These are phyloP conservation scores for Chaenocephalus aceratus DNA, from an alignment of 2,113 vertebrate genomes.

Conservation along the genomic window DNA sequence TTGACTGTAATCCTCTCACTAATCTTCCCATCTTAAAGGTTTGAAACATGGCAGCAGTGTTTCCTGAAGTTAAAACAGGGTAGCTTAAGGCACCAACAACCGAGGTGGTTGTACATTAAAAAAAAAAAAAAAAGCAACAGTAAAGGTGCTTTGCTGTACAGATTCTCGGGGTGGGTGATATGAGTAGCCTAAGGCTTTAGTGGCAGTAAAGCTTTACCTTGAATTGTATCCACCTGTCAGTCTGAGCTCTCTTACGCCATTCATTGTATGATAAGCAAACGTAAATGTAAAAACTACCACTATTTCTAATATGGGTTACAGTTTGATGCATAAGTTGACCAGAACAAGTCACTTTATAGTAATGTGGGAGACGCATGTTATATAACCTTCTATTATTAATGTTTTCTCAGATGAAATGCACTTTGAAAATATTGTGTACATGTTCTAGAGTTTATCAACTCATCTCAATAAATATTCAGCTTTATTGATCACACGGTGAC, in stretches of 20 bases:
- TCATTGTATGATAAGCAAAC: constrained; percentile 11
- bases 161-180: constrained; percentile 62
- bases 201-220: constrained; percentile 41
- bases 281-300: not conserved
- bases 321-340: too few species aligned
- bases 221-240: constrained; percentile 52
- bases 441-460: not conserved
- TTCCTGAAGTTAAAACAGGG: constrained; percentile 77
- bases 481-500: not conserved
- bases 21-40: constrained; percentile 81
- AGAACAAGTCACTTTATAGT: too few species aligned
- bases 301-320: not conserved
- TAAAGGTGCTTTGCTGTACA: constrained; percentile 63
- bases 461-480: not conserved
- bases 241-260: constrained; percentile 2
- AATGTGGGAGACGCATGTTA: too few species aligned
- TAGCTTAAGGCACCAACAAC: constrained; percentile 72
- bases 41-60: constrained; percentile 71
- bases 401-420: too few species aligned
- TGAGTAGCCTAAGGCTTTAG: constrained; percentile 58
- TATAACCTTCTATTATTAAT: too few species aligned
- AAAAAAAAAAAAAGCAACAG: constrained; percentile 40
- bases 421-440: too few species aligned
- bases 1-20: constrained; percentile 76
- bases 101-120: constrained; percentile 64